Evolutionary conservation across 2,888 invertebrate genomes (phyloP).

Genomic region (Galeruca laticollis): DNA sequence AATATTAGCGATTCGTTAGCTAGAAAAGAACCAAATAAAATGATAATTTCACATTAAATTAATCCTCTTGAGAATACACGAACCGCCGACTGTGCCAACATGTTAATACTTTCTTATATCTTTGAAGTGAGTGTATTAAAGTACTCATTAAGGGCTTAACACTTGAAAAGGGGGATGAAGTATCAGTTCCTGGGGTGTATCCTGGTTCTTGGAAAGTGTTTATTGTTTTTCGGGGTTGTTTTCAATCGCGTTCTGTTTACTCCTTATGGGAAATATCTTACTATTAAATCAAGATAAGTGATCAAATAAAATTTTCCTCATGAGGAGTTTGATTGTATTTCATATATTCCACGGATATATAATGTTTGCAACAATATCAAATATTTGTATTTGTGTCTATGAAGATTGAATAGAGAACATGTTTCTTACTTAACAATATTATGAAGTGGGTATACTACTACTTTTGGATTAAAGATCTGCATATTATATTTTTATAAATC

Average conservation of each 20-base stretch:
- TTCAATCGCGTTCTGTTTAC: conserved; percentile 19
- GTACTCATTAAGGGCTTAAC: conserved; percentile 60
- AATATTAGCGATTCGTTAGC: too few relatives aligned
- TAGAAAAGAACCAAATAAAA: neutral
- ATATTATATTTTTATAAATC: too few relatives aligned
- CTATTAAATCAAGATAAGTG: neutral
- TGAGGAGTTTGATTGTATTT: too few relatives aligned
- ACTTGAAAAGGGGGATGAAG: conserved; percentile 58
- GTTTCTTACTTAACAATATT: too few relatives aligned
- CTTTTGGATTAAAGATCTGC: too few relatives aligned
- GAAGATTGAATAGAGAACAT: too few relatives aligned
- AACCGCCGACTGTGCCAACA: conserved; percentile 17
- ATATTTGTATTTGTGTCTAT: too few relatives aligned
- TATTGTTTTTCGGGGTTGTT: conserved; percentile 34
- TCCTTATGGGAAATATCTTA: conserved; percentile 14
- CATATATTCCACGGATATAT: neutral
- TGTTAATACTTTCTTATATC: conserved; percentile 33
- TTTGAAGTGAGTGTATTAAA: conserved; percentile 46
- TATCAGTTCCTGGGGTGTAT: conserved; percentile 50
- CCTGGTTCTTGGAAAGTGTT: conserved; percentile 25
- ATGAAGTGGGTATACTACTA: too few relatives aligned
- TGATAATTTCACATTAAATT: neutral
- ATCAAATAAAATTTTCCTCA: conserved; percentile 7
- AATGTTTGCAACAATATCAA: too few relatives aligned
- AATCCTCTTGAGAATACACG: neutral